These are phyloP conservation scores for Ennomos erosarius DNA, from an alignment of 2,888 invertebrate genomes.

Conservation along the genomic window DNA sequence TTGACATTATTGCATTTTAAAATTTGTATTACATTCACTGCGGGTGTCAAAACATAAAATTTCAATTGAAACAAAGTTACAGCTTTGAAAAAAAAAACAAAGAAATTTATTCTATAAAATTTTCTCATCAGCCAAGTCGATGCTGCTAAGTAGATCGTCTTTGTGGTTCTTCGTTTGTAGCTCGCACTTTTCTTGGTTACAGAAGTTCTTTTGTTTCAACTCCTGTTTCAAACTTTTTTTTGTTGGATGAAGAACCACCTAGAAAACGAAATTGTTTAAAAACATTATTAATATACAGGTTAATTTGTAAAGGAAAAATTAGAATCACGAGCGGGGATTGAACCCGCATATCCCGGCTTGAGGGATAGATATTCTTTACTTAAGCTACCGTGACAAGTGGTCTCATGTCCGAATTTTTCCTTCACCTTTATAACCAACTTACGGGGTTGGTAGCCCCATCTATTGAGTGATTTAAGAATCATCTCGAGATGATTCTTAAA, in stretches of 20 bases:
- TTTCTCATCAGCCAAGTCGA: slow-evolving; percentile 53
- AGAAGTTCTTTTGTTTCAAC: slow-evolving; percentile 14
- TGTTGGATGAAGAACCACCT: slow-evolving; percentile 69
- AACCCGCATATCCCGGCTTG: no score
- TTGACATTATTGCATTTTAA: no score
- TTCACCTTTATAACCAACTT: no score
- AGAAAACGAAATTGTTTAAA: slow-evolving; percentile 32
- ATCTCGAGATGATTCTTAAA: no score
- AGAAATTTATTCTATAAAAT: slow-evolving; percentile 35
- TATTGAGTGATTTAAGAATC: no score
- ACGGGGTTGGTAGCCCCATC: no score
- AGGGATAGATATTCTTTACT: no score
- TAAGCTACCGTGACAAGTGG: no score
- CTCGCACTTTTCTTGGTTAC: slow-evolving; percentile 32
- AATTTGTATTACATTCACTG: background rate
- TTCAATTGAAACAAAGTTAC: slow-evolving; percentile 1
- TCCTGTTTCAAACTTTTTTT: slow-evolving; percentile 41
- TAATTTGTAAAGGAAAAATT: no score
- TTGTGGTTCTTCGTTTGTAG: slow-evolving; percentile 23
- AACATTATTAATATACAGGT: no score
- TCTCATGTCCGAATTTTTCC: no score
- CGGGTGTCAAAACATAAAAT: background rate
- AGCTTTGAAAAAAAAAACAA: slow-evolving; percentile 7
- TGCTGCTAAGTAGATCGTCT: slow-evolving; percentile 51
- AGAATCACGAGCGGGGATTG: no score